These are phyloP conservation scores for Python bivittatus DNA, from an alignment of 2,113 vertebrate genomes.

Conservation along the genomic window DNA sequence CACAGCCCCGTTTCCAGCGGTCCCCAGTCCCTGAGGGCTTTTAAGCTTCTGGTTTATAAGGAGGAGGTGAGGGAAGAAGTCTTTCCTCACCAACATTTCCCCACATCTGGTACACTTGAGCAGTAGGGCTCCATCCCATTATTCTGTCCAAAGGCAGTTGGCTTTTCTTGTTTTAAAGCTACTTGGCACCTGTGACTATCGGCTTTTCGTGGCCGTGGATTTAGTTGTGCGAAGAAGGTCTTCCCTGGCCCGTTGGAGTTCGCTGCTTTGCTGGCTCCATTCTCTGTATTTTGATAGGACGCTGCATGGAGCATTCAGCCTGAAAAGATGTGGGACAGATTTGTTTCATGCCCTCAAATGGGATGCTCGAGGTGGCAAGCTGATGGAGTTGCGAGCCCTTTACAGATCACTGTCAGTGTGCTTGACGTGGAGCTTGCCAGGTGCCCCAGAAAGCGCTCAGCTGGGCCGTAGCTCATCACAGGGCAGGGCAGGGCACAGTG, in stretches of 20 bases:
- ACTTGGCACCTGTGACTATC: background rate
- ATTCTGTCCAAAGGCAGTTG: background rate
- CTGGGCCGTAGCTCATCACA: background rate
- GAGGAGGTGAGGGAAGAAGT: background rate
- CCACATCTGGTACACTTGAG: background rate
- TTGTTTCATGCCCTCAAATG: background rate
- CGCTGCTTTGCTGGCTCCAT: background rate
- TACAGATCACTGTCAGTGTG: background rate
- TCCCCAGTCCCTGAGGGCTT: background rate
- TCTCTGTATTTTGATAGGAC: background rate
- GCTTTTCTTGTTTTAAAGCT: background rate
- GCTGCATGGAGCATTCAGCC: background rate
- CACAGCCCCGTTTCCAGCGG: background rate
- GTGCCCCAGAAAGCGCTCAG: background rate
- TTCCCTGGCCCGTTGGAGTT: background rate
- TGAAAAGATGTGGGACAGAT: background rate
- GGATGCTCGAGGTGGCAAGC: background rate
- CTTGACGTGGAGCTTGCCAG: background rate
- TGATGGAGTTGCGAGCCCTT: background rate
- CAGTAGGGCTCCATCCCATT: background rate
- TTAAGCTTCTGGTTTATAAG: background rate
- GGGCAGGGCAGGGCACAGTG: background rate
- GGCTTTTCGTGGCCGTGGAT: background rate
- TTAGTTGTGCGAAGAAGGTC: background rate
- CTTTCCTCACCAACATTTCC: background rate